Conservation (phyloP, 2,113 vertebrate genomes). For the Daboia siamensis region DNA sequence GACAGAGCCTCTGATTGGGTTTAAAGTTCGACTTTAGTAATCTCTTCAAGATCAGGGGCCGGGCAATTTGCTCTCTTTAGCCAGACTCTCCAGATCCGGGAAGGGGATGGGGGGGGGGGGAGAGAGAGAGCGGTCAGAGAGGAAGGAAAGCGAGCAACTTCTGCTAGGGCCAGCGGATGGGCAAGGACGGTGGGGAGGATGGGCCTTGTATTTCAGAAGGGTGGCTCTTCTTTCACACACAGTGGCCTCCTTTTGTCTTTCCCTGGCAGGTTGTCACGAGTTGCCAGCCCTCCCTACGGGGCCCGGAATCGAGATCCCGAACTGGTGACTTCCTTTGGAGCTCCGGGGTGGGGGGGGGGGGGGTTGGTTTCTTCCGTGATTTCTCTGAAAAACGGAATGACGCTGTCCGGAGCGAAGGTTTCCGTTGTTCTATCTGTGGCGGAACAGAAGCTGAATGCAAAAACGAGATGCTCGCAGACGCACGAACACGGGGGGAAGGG, state of each 20-base stretch:
- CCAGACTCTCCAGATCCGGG: neutral
- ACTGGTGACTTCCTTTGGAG: neutral
- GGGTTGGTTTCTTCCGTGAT: neutral
- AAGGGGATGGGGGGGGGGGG: fast-evolving
- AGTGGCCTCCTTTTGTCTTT: neutral
- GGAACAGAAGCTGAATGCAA: neutral
- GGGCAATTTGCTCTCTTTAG: neutral
- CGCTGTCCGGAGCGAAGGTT: neutral
- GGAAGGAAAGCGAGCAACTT: neutral
- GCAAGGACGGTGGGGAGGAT: neutral
- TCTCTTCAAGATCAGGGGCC: constrained; percentile 35
- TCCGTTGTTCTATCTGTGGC: neutral
- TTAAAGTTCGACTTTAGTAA: constrained; percentile 40
- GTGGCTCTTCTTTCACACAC: neutral
- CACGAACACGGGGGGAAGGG: neutral
- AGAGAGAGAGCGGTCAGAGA: neutral
- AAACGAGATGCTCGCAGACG: neutral
- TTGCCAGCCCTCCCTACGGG: neutral
- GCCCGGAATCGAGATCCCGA: neutral
- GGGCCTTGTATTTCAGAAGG: neutral
- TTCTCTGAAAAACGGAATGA: neutral
- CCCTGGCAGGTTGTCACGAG: neutral
- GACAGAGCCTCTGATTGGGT: constrained; percentile 27
- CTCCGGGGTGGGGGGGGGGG: too few relatives aligned
- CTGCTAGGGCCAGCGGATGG: neutral